Base-by-base conservation (phyloP, 92 coral and sea anemone genomes). In the Desmophyllum pertusum region DNA sequence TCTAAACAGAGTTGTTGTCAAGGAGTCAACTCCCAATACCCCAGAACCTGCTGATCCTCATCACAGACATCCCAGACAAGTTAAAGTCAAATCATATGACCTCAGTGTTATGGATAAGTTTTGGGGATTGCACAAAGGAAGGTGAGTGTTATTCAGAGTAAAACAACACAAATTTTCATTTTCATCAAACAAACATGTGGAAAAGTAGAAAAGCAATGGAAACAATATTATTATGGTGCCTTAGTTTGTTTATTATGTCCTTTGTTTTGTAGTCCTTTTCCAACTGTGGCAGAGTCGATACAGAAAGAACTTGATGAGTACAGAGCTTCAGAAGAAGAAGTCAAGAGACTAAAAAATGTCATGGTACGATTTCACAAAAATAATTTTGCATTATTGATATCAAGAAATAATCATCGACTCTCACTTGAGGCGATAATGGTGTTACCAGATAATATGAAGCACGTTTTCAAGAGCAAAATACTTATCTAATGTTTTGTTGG, bases 221-320 rank as follows among this genome's bases (percentile, higher is more conserved):
- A n/a, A n/a, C n/a, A n/a, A n/a, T n/a, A n/a, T n/a, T n/a, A n/a
- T 40, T 78, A 30, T 25, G 21, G 10, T 5, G 19, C 6, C 0
- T 13, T 21, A 41, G 31, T 17, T 33, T 19, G 0, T 42, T 23
- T 21, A 46, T 30, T 52, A 25, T 82, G 53, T 81, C 92, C 3
- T 10, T 62, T 29, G 27, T 74, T 17, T 71, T 55, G 23, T 84
- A 96, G 99, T 74, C 99, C 99, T 59, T 96, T 96, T 79, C 99
- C 99, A 13, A 96, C 96, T 52, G 99, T 96, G 48, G 99, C 99
- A 48, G 99, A 96, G 79, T 96, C 99, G n/a, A 96, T 96, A 57
- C 98, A 96, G 88, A 96, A 94, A 80, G 99, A 96, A 57, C 88
- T 96, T 75, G 98, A 96, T 75, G 99, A 96, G 68, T 96, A 96